These are phyloP conservation scores for Mamestra configurata DNA, from an alignment of 1,140 invertebrate genomes.

Conservation along the genomic window DNA sequence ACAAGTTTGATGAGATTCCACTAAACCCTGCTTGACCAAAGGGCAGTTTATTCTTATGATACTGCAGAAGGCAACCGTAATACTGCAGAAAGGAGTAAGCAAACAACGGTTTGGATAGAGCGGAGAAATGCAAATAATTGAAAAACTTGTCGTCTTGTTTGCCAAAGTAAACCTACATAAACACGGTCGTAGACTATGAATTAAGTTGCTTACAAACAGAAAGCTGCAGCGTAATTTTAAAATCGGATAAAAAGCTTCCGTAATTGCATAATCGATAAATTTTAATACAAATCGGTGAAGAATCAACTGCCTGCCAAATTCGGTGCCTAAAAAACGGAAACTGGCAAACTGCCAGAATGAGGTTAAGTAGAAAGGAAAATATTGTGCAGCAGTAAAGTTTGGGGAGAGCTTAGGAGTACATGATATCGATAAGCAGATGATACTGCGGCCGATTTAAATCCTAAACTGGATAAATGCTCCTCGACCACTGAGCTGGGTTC, in stretches of 20 bases:
- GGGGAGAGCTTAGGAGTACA: conserved; percentile 45
- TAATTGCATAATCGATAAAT: conserved; percentile 25
- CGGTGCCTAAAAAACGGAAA: conserved; percentile 33
- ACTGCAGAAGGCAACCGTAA: not conserved
- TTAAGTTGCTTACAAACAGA: not conserved
- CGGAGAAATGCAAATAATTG: not conserved
- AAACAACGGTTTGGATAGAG: not conserved
- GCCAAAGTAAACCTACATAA: not conserved
- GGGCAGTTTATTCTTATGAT: not conserved
- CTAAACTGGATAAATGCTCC: conserved; percentile 83
- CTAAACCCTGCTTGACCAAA: not conserved
- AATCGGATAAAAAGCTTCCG: not conserved
- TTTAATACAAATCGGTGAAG: conserved; percentile 32
- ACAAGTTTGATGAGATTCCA: not conserved
- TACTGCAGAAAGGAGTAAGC: not conserved
- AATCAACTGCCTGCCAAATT: conserved; percentile 41
- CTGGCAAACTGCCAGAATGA: conserved; percentile 31
- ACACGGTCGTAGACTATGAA: not conserved
- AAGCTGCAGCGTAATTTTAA: not conserved
- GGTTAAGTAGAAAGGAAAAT: conserved; percentile 26
- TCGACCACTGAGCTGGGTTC: conserved; percentile 79
- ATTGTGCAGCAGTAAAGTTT: conserved; percentile 24
- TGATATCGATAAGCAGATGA: conserved; percentile 74
- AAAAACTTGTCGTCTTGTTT: not conserved
- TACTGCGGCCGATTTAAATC: conserved; percentile 79